phyloP scores from a whole-genome alignment of 2,113 vertebrate species.

The Melanerpes formicivorus region DNA sequence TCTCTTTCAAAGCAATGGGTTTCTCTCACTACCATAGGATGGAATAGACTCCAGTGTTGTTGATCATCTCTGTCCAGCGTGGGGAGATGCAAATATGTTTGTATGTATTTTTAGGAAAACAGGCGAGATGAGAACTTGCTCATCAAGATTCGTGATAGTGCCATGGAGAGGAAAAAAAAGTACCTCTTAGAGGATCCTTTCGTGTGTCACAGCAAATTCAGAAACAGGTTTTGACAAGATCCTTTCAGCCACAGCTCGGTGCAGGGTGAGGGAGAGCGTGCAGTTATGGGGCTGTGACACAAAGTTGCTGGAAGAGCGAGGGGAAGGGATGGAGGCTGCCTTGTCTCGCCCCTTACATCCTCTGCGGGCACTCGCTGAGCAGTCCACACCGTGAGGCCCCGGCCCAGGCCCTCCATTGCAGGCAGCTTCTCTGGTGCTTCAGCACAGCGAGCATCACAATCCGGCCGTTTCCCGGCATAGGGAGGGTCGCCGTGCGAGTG shows the following conservation, averaged over 20 bases:
- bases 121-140: neutral
- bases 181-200: neutral
- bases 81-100: neutral
- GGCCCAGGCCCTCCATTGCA: accelerated
- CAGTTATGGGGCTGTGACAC: neutral
- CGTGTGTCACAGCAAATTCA: neutral
- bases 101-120: neutral
- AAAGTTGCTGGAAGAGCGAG: neutral
- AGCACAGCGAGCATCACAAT: accelerated
- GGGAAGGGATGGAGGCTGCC: neutral
- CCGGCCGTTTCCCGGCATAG: too few relatives aligned
- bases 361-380: neutral
- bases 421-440: neutral
- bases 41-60: neutral
- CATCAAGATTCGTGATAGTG: accelerated
- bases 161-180: neutral
- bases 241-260: neutral
- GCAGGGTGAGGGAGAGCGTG: accelerated
- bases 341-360: accelerated
- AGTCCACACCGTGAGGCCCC: too few relatives aligned
- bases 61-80: neutral
- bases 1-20: neutral
- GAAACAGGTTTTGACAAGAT: neutral
- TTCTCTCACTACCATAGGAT: neutral
- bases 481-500: accelerated